Conservation (phyloP, 2,113 vertebrate species). For the Glaucomys volans region DNA sequence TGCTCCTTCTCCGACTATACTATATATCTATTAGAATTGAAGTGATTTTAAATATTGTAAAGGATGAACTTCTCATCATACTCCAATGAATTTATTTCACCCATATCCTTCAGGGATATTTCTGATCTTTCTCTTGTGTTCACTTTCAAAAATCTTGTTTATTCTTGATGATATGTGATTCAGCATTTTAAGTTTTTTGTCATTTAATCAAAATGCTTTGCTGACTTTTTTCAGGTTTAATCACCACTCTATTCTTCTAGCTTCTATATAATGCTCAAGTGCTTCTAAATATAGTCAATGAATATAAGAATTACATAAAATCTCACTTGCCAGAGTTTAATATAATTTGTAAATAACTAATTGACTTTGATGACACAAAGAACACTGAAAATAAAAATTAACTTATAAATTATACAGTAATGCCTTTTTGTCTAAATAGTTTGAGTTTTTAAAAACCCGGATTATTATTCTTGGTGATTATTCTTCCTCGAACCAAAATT, state of each 20-base stretch:
- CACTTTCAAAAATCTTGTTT: constrained; percentile 61
- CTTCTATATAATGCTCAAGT: constrained; percentile 30
- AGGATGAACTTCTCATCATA: neutral
- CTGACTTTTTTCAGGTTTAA: constrained; percentile 59
- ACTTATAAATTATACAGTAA: neutral
- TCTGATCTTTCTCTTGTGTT: constrained; percentile 54
- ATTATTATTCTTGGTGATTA: constrained; percentile 2
- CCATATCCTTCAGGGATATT: neutral
- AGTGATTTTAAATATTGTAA: neutral
- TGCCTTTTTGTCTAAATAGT: constrained; percentile 29
- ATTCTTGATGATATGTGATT: constrained; percentile 55
- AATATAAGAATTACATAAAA: constrained; percentile 35
- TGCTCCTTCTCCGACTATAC: neutral
- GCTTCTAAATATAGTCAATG: constrained; percentile 9
- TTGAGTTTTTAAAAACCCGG: constrained; percentile 26
- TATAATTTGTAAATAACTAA: neutral
- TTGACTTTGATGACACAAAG: neutral
- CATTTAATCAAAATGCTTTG: constrained; percentile 68
- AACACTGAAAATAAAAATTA: constrained; percentile 43
- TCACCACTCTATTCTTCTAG: neutral
- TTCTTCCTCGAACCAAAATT: constrained; percentile 39
- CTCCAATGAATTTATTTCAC: neutral
- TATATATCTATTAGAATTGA: neutral
- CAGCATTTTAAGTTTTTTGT: constrained; percentile 71
- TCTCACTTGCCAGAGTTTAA: neutral